These are phyloP conservation scores for Puffinus mauretanicus DNA, from an alignment of 2,113 vertebrate genomes.

Conservation along the genomic window DNA sequence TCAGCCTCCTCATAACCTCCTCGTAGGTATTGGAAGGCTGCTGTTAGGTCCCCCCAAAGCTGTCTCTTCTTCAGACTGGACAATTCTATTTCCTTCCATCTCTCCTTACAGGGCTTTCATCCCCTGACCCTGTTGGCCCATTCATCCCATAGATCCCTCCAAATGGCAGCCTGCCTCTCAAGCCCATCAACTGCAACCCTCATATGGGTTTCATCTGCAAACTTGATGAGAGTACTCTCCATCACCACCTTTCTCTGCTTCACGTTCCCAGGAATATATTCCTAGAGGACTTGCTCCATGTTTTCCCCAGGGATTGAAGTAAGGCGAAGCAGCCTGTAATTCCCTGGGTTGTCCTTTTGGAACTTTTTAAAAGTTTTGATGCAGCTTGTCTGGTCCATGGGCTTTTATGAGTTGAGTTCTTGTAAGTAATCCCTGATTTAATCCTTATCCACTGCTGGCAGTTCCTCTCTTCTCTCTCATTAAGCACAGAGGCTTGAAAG, in stretches of 20 bases:
- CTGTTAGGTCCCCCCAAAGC: background rate
- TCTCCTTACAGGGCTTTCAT: background rate
- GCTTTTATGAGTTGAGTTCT: background rate
- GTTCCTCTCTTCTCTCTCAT: background rate
- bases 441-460: background rate
- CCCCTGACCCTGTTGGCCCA: background rate
- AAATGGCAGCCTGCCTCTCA: background rate
- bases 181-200: background rate
- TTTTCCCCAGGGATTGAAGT: background rate
- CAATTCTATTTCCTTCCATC: background rate
- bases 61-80: background rate
- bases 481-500: background rate
- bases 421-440: background rate
- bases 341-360: background rate
- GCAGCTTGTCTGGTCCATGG: background rate
- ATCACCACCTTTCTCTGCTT: background rate
- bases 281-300: background rate
- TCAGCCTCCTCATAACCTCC: background rate
- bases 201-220: background rate
- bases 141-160: background rate
- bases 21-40: background rate
- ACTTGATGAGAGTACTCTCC: background rate
- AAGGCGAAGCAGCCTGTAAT: background rate
- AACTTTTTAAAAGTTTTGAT: background rate
- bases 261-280: background rate